A percentile compares a stretch with the other conserved stretches of the same genome.
phyloP scores from a whole-genome alignment of 2,797 vertebrate species.

The Bothrops alternatus region DNA sequence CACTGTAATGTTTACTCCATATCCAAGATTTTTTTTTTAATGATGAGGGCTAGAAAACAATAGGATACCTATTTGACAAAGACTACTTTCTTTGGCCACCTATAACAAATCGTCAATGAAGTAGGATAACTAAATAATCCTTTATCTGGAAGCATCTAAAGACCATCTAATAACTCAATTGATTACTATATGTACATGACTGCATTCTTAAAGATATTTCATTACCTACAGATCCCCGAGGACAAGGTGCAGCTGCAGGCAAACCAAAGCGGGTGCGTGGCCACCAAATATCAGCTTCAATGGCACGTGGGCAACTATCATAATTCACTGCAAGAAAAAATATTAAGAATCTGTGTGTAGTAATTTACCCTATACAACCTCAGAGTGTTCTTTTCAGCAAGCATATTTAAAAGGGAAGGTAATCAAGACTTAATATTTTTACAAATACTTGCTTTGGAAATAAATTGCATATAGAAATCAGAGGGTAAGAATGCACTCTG shows the following conservation, averaged over 20 bases:
- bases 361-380: background rate
- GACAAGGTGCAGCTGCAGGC: conserved; percentile 89
- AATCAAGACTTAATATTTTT: background rate
- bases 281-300: conserved; percentile 93
- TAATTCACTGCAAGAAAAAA: conserved; percentile 84
- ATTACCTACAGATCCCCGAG: conserved; percentile 86
- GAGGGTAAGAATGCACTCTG: background rate
- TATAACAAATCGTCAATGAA: background rate
- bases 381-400: background rate
- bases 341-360: background rate
- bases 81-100: background rate
- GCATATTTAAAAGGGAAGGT: background rate
- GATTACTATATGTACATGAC: conserved; percentile 17
- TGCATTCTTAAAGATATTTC: background rate
- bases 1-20: background rate
- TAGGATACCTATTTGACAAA: background rate
- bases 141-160: background rate
- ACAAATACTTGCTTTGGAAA: background rate
- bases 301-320: conserved; percentile 93
- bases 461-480: background rate
- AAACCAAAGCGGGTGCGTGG: conserved; percentile 92
- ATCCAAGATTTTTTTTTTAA: background rate
- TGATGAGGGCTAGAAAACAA: background rate
- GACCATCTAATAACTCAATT: background rate
- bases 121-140: background rate